Conservation (phyloP, 2,113 vertebrate species). For the Xyrauchen texanus region DNA sequence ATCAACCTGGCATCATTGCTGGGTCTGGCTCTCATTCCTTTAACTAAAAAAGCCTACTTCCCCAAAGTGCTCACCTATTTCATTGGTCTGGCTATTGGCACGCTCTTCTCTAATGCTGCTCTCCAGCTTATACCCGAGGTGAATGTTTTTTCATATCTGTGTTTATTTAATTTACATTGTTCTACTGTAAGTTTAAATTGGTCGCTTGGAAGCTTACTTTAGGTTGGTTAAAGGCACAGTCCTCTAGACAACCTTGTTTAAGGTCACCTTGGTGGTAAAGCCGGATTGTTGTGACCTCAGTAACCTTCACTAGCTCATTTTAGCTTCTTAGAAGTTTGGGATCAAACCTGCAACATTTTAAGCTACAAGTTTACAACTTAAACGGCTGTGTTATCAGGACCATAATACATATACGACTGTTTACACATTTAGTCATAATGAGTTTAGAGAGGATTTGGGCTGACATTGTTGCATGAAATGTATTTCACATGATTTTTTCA, state of each 20-base stretch:
- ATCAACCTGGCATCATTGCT: no score
- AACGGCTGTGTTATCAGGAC: background rate
- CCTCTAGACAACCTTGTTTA: background rate
- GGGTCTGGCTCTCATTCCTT: slow-evolving; percentile 81
- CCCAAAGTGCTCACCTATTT: slow-evolving; percentile 95
- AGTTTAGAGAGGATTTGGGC: no score
- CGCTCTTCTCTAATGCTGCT: slow-evolving; percentile 94
- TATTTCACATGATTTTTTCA: no score
- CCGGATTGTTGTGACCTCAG: background rate
- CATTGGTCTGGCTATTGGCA: slow-evolving; percentile 92
- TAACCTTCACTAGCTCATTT: background rate
- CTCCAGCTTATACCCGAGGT: slow-evolving; percentile 99
- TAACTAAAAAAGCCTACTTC: slow-evolving; percentile 92
- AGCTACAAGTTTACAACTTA: no score
- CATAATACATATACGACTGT: background rate
- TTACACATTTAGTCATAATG: background rate
- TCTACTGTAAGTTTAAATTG: no score
- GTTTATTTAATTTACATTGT: no score
- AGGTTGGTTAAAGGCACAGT: background rate
- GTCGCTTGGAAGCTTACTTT: no score
- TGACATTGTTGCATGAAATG: no score
- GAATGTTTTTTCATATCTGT: slow-evolving; percentile 55
- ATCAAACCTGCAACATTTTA: background rate
- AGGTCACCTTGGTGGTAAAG: background rate
- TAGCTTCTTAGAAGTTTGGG: background rate